Evolutionary conservation across 2,113 vertebrate genomes (phyloP).

Genomic region (crab-eating macaque (Macaca fascicularis)): T2T-MFA8v1.1 NC_088376.1:21749501-21750000

Average conservation of each 20-base stretch:
- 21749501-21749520: not conserved
- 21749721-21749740: not conserved
- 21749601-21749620: not conserved
- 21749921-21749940: not conserved
- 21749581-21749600: not conserved
- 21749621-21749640: conserved; percentile 5
- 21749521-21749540: conserved; percentile 58
- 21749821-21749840: conserved; percentile 43
- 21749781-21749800: not conserved
- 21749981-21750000: not conserved
- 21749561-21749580: not conserved
- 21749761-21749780: not conserved
- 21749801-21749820: conserved; percentile 16
- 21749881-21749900: not conserved
- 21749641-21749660: conserved; percentile 44
- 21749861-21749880: not conserved
- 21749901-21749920: not conserved
- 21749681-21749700: conserved; percentile 28
- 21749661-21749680: conserved; percentile 53
- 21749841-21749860: conserved; percentile 36
- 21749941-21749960: not conserved
- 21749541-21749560: not conserved
- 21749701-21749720: not conserved
- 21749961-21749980: not conserved
- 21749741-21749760: not conserved